A percentile compares a stretch with the other conserved stretches of the same genome.
These are phyloP conservation scores for Hippocampus zosterae DNA, from an alignment of 2,113 vertebrate species.

Conservation along the genomic window DNA sequence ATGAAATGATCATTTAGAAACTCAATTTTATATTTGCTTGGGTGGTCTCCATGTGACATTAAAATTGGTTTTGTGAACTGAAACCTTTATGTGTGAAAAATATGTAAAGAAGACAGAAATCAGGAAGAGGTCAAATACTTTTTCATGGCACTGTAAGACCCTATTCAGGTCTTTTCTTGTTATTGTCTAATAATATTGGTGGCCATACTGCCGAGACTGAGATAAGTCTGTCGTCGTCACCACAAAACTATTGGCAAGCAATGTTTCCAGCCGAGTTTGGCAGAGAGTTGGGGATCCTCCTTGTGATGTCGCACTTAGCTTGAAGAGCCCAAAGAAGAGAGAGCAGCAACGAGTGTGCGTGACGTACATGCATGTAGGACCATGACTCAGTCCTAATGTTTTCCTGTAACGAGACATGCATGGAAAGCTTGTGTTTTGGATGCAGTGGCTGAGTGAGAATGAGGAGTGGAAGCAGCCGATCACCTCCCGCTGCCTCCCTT, in stretches of 20 bases:
- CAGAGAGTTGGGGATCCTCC: slow-evolving; percentile 4
- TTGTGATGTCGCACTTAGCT: slow-evolving; percentile 3
- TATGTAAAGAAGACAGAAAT: no score
- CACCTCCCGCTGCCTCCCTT: slow-evolving; percentile 58
- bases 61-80: no score
- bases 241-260: background rate
- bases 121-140: no score
- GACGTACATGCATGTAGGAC: slow-evolving; percentile 21
- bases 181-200: no score
- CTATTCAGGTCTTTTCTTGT: no score
- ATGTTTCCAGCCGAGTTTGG: background rate
- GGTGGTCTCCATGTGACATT: no score
- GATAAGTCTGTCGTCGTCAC: no score
- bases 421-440: slow-evolving; percentile 39
- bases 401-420: slow-evolving; percentile 43
- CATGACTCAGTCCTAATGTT: slow-evolving; percentile 40
- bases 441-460: slow-evolving; percentile 29
- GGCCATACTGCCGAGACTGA: no score
- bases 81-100: no score
- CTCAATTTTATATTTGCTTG: no score
- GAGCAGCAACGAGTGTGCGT: slow-evolving; percentile 13
- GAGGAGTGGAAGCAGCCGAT: slow-evolving; percentile 40
- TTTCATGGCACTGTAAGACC: no score
- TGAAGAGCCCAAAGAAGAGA: slow-evolving; percentile 14
- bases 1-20: no score